Evolutionary conservation across 2,113 vertebrate genomes (phyloP), one percentile per base, ranked within the genome.

Genomic region (Pelmatolapia mariae): DNA sequence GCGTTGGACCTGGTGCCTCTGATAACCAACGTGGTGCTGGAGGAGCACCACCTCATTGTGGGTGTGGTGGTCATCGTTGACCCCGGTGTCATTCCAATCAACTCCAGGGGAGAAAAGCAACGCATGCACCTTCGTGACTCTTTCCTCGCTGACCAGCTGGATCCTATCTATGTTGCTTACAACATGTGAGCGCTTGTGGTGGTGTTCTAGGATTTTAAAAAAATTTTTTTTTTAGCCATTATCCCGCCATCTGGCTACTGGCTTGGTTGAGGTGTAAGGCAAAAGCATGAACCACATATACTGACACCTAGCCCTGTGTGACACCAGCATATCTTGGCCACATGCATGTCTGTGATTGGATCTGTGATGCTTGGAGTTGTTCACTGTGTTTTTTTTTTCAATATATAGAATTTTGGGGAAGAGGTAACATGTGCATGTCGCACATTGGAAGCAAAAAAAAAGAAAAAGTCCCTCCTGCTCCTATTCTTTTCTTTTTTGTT

Each of bases 71-170:
- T 99, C 26, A 98, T 99, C 5, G 98, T 99, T 84, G 99, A 99
- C 90, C 99, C 98, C 0, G 99, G 99, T 0, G 98, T 99, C 0
- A 98, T 99, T 40, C 99, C 99, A 12, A 99, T 99, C 94, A 99
- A 99, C 89, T 99, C 99, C 84, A 95, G 99, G 81, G 99, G 99
- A 12, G 99, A 99, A 95, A 99, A 99, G 73, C 99, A 99, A 33
- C 96, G 99, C 57, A 99, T 99, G 98, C 98, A 99, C 91, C 98
- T 99, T 18, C 97, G 98, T 1, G 99, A 99, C 96, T 99, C 98
- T 31, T 99, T 99, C 92, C 96, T 99, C 1, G 98, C 98, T 0
- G 99, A 99, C 89, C 98, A 99, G 93, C 93, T 99, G 87, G 99
- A 99, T 94, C 99, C 99, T 89, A 99, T 99, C 78, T 99, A 99